Conservation (phyloP, 1,140 invertebrate species). For the Ectropis grisescens region DNA sequence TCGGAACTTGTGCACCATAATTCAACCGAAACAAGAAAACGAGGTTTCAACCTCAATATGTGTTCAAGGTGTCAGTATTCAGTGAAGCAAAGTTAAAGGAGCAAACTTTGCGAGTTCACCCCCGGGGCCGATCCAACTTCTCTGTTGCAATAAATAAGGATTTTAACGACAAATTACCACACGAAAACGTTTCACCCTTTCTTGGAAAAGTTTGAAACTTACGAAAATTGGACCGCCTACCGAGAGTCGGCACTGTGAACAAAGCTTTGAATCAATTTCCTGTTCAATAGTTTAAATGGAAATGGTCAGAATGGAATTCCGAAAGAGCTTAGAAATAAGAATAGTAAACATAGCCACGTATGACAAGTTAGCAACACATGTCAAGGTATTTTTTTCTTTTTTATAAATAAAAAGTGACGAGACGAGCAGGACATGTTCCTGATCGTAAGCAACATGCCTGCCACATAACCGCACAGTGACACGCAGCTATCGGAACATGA, state of each 20-base stretch:
- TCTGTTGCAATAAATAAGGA: constrained; percentile 65
- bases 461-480: too few relatives aligned
- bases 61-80: constrained; percentile 54
- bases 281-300: neutral
- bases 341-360: too few relatives aligned
- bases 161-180: constrained; percentile 65
- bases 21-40: constrained; percentile 55
- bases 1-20: too few relatives aligned
- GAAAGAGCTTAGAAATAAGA: too few relatives aligned
- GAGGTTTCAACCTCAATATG: constrained; percentile 61
- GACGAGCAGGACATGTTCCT: too few relatives aligned
- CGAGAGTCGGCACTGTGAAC: constrained; percentile 21
- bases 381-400: too few relatives aligned
- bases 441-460: too few relatives aligned
- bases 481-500: too few relatives aligned
- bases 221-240: constrained; percentile 33
- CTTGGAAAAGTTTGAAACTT: constrained; percentile 41
- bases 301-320: too few relatives aligned
- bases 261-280: constrained; percentile 12
- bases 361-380: too few relatives aligned
- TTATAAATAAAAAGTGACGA: too few relatives aligned
- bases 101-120: constrained; percentile 53
- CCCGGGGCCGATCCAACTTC: constrained; percentile 58
- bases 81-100: constrained; percentile 57
- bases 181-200: constrained; percentile 50